Base-by-base conservation (phyloP, 2,888 invertebrate genomes). In the Dione juno region DNA sequence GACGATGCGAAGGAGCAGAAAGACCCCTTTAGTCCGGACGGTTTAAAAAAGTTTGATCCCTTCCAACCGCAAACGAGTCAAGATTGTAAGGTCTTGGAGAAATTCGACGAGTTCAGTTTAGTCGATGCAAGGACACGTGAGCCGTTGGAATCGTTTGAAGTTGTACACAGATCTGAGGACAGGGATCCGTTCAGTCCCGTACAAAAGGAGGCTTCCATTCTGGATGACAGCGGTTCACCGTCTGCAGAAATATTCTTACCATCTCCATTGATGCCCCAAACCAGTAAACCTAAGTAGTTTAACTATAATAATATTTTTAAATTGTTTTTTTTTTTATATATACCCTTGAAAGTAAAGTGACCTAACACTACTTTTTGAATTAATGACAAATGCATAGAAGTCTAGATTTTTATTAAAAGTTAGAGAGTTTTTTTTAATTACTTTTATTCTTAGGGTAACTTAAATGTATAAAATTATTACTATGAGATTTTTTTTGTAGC, bases 1-100 rank as follows among this genome's bases (percentile, higher is more conserved):
- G 96, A 96, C 9, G 92, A 92, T 41, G 87, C 89, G 13, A 93
- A 82, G 71, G 85, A 86, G 71, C 75, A 83, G 0, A 94, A 94
- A 81, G 94, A 94, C 79, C 94, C 94, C 0, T 94, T 94, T 76
- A 94, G 94, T 77, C 94, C 94, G 1, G 90, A 94, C 2, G 92
- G 87, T 0, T 77, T 89, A 35, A 88, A 83, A 74, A 77, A 75
- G 37, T 84, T 83, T 61, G 80, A 82, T 43, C 81, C 81, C 0
- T 81, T 82, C 53, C 78, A 76, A 6, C 78, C 77, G 0, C 73
- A 75, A 0, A 76, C 76, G 0, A 77, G 78, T 59, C 75, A 77
- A 10, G 74, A 77, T 50, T 81, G 80, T 13, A 76, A 80, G 0
- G 76, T 82, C 1, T 66, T 90, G 11, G 90, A 90, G 21, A 80